These are phyloP conservation scores for Callochromis pleurospilus DNA, from an alignment of 2,113 vertebrate species.

Conservation along the genomic window DNA sequence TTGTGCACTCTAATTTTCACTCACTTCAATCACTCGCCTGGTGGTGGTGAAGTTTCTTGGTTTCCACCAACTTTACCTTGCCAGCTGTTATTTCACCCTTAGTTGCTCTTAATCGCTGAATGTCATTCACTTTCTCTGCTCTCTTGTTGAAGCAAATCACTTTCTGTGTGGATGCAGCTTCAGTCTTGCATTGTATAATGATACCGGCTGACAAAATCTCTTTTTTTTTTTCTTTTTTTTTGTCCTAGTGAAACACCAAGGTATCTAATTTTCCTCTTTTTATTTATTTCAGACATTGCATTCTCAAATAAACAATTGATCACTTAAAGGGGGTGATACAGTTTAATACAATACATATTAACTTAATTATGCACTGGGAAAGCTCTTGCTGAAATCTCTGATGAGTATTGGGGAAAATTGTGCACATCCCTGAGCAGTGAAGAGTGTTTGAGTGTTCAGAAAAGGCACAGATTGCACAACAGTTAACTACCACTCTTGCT, in stretches of 20 bases:
- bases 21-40: neutral
- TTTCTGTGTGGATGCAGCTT: neutral
- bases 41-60: neutral
- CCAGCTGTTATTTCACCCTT: neutral
- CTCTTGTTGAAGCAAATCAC: neutral
- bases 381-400: neutral
- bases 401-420: neutral
- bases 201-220: neutral
- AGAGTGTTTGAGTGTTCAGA: neutral
- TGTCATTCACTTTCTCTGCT: neutral
- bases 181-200: neutral
- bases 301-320: neutral
- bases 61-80: neutral
- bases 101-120: neutral
- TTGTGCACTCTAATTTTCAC: neutral
- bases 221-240: neutral
- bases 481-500: neutral
- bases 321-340: neutral
- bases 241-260: neutral
- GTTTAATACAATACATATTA: neutral
- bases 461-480: neutral
- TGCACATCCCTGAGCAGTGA: neutral
- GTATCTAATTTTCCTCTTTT: neutral
- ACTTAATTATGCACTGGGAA: neutral
- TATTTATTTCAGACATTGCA: neutral